Base-by-base conservation (phyloP, 1,140 invertebrate genomes). In the Panagrolaimus sp. region DNA sequence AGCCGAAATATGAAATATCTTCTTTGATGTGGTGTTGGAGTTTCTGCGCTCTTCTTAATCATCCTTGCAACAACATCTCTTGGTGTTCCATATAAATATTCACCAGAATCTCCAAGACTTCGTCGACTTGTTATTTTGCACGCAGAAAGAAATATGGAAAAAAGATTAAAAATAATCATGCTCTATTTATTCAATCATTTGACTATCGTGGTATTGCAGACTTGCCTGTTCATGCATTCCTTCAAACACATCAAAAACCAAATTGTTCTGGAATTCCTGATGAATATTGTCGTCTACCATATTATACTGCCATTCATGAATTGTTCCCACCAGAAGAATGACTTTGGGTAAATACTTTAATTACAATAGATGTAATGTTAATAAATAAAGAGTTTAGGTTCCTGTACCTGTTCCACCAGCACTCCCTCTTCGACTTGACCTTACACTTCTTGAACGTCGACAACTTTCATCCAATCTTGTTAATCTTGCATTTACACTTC, bases 281-380 rank as follows among this genome's bases (percentile, higher is more conserved):
- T 63, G 80, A 80, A 63, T 82, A 82, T 64, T 82, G 80, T 65
- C 70, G 72, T 65, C 65, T 82, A 45, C 79, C 80, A 13, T 82
- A 82, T 67, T 82, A 81, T 64, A 82, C 80, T 27, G 80, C 80
- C n/a, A 74, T 80, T 48, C 79, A 80, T 61, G 73, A 80, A 53
- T 63, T 80, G 5, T 80, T 80, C 45, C 79, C 79, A 20, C 78
- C 78, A 20, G 67, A 70, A 53, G 47, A 72, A 69, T 78, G 78
- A 14, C 72, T 79, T 1, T 81, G 80, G 80, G n/a, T n/a, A n/a
- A n/a, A n/a, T n/a, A n/a, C n/a, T n/a, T n/a, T n/a, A n/a, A n/a
- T n/a, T n/a, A n/a, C n/a, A n/a, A n/a, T n/a, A n/a, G n/a, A n/a
- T n/a, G n/a, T n/a, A n/a, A n/a, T n/a, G n/a, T n/a, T n/a, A n/a